phyloP scores from a whole-genome alignment of 2,888 invertebrate genomes.

The Alcis repandata region DNA sequence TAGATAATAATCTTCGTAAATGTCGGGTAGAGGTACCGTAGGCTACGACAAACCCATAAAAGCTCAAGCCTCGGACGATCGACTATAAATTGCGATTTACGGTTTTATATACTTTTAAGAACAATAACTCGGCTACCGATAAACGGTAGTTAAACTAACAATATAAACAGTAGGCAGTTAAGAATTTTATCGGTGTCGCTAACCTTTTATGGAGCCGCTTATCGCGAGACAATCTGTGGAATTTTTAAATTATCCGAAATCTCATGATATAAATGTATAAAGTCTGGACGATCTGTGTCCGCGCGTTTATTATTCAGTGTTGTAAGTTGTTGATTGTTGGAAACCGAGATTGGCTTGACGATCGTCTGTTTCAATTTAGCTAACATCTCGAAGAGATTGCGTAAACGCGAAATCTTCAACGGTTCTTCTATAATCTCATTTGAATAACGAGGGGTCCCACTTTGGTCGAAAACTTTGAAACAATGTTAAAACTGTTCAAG shows the following conservation, averaged over 20 bases:
- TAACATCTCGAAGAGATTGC: constrained; percentile 35
- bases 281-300: constrained; percentile 16
- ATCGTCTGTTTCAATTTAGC: constrained; percentile 46
- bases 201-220: constrained; percentile 42
- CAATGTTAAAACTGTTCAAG: constrained; percentile 28
- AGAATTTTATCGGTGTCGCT: constrained; percentile 42
- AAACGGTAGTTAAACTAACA: constrained; percentile 40
- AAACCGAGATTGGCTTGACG: constrained; percentile 45
- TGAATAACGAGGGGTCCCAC: constrained; percentile 32
- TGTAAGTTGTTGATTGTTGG: constrained; percentile 37
- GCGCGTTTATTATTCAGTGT: constrained; percentile 48
- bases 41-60: constrained; percentile 32
- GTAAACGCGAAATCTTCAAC: constrained; percentile 31
- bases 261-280: constrained; percentile 38
- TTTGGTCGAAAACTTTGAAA: constrained; percentile 23
- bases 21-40: constrained; percentile 34
- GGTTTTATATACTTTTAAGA: constrained; percentile 35
- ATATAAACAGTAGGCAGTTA: constrained; percentile 39
- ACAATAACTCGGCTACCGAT: constrained; percentile 38
- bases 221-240: constrained; percentile 43
- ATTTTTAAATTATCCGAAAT: constrained; percentile 41
- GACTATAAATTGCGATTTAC: constrained; percentile 39
- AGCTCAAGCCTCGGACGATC: constrained; percentile 17
- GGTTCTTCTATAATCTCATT: constrained; percentile 37
- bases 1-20: constrained; percentile 53